phyloP scores from a whole-genome alignment of 2,113 vertebrate genomes.

The Cyprinus carpio region DNA sequence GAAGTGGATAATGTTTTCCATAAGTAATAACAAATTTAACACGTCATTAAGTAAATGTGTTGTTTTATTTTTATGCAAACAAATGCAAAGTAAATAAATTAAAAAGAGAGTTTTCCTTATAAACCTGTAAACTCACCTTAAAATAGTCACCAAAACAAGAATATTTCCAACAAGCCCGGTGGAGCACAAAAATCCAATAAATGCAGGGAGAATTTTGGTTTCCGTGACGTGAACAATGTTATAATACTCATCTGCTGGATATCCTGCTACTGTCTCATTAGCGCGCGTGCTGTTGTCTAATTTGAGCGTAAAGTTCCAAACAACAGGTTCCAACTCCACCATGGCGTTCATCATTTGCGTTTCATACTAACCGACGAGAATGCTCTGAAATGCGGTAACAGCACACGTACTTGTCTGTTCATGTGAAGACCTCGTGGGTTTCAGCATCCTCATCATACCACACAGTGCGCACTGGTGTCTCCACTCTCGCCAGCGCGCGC shows the following conservation, averaged over 20 bases:
- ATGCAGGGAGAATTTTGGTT: slow-evolving; percentile 66
- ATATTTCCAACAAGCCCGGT: slow-evolving; percentile 68
- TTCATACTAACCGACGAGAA: not conserved
- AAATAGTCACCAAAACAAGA: slow-evolving; percentile 65
- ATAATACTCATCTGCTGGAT: slow-evolving; percentile 47
- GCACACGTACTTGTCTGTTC: not conserved
- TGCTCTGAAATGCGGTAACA: not conserved
- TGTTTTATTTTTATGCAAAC: not conserved
- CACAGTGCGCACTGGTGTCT: not conserved
- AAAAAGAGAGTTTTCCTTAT: not conserved
- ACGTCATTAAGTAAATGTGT: not conserved
- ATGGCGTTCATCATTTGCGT: slow-evolving; percentile 28
- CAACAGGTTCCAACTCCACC: slow-evolving; percentile 33
- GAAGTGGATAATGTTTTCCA: not conserved
- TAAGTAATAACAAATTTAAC: not conserved
- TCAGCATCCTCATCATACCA: slow-evolving; percentile 18
- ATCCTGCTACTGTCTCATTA: not conserved
- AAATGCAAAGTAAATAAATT: not conserved
- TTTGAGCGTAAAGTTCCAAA: slow-evolving; percentile 55
- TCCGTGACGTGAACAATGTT: slow-evolving; percentile 61
- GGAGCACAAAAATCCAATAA: slow-evolving; percentile 68
- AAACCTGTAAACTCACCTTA: slow-evolving; percentile 55
- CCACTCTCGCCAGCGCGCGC: not conserved
- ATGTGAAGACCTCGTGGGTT: not conserved
- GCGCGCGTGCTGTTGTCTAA: slow-evolving; percentile 59